These are phyloP conservation scores for Pristionchus arcanus DNA, from an alignment of 2,888 invertebrate species.

Conservation along the genomic window DNA sequence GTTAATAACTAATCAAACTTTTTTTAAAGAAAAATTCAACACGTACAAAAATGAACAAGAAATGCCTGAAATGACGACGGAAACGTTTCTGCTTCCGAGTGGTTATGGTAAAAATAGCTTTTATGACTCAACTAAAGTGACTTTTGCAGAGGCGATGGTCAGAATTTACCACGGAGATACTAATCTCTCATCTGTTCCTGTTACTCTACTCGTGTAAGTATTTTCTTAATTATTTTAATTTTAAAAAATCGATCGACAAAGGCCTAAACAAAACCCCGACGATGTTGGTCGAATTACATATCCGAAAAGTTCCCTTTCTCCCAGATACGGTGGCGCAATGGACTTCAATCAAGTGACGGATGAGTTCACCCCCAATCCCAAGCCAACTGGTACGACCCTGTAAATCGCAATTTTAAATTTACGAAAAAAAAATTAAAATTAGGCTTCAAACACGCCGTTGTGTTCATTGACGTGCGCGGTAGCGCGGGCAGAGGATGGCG, in stretches of 20 bases:
- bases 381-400: conserved; percentile 58
- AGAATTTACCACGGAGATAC: background rate
- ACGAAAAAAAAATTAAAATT: background rate
- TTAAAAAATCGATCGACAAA: background rate
- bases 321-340: conserved; percentile 34
- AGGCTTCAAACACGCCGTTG: conserved; percentile 85
- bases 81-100: background rate
- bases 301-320: background rate
- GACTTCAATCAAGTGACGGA: conserved; percentile 33
- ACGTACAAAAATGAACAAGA: background rate
- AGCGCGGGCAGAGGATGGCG: conserved; percentile 89
- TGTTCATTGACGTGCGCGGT: conserved; percentile 94
- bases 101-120: background rate
- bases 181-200: background rate
- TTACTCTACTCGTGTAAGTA: conserved; percentile 31
- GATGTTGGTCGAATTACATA: background rate
- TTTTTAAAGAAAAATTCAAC: background rate
- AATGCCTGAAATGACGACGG: background rate
- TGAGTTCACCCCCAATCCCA: background rate
- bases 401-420: too few relatives aligned
- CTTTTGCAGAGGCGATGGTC: conserved; percentile 27
- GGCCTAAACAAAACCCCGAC: background rate
- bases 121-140: background rate
- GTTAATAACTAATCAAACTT: too few relatives aligned
- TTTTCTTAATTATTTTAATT: too few relatives aligned